Base-by-base conservation (phyloP, 2,113 vertebrate genomes). In the Istiophorus platypterus region DNA sequence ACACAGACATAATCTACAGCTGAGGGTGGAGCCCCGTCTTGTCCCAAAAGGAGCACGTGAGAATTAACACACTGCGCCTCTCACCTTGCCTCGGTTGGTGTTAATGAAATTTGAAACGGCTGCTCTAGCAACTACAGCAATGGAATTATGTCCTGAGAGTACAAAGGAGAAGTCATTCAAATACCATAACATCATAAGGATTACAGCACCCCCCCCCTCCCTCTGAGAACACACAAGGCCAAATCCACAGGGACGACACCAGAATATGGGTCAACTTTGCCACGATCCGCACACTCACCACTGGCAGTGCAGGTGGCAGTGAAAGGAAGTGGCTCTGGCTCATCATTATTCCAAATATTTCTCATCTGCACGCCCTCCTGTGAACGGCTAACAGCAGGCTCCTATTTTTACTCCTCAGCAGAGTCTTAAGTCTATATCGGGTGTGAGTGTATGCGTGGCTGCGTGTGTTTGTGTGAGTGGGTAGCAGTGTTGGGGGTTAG, bases 201-300 rank as follows among this genome's bases (percentile, higher is more conserved):
- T 91, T 89, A 82, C 73, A 76, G 3, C 31, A n/a, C 34, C 7
- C 58, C 2, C 45, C 61, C 54, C 80, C 61, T 70, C 56, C 75
- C 31, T 22, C 66, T 58, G 15, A 10, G 59, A 41, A 66, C 37
- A 54, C 41, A 79, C 34, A 4, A 70, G 77, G 78, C 74, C 72
- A 85, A 78, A 89, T 87, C 88, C 85, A 85, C 69, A 1, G 22
- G 49, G 79, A 80, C 54, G 20, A 71, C 66, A 69, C 34, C 54
- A 72, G 84, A 87, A 91, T 92, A 80, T 90, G 90, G 92, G 87
- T 91, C 91, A 87, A 26, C 63, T 83, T 78, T 41, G 61, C 83
- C 72, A 71, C 81, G n/a, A 22, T 29, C 47, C 41, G 29, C 41
- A 61, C 66, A 54, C 70, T 37, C 79, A 51, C 37, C 51, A 18